A percentile compares a stretch with the other conserved stretches of the same genome.
phyloP scores from a whole-genome alignment of 2,113 vertebrate genomes.

The Anoplopoma fimbria region DNA sequence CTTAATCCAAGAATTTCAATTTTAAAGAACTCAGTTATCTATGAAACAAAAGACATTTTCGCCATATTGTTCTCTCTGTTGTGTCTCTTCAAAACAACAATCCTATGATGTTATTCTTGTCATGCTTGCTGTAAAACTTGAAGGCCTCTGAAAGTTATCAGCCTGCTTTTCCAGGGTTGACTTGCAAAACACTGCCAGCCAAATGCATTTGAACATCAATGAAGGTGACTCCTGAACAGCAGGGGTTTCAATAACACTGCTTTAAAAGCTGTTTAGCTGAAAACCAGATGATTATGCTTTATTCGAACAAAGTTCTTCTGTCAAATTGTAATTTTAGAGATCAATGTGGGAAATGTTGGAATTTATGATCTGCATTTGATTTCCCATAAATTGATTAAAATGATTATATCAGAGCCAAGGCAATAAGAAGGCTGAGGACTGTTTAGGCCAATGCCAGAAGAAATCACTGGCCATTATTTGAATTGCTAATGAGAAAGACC shows the following conservation, averaged over 20 bases:
- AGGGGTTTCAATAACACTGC: constrained; percentile 50
- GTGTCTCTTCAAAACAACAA: constrained; percentile 5
- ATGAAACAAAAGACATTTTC: constrained; percentile 6
- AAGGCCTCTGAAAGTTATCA: constrained; percentile 25
- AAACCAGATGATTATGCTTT: constrained; percentile 48
- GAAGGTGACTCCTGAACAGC: constrained; percentile 69
- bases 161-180: constrained; percentile 7
- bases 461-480: constrained; percentile 62
- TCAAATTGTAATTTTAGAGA: constrained; percentile 52
- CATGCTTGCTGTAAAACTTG: constrained; percentile 12
- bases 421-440: constrained; percentile 27
- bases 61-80: not conserved
- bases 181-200: constrained; percentile 52
- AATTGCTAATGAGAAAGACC: constrained; percentile 68
- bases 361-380: constrained; percentile 67
- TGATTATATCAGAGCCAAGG: constrained; percentile 58
- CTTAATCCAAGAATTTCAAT: not conserved
- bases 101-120: constrained; percentile 2
- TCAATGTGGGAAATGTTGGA: constrained; percentile 56
- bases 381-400: constrained; percentile 58
- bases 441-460: constrained; percentile 26
- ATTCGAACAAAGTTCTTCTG: constrained; percentile 50
- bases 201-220: constrained; percentile 66
- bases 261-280: constrained; percentile 59
- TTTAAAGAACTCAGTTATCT: constrained; percentile 7